These are phyloP conservation scores for Ellobius talpinus DNA, from an alignment of 2,113 vertebrate genomes.

Conservation along the genomic window DNA sequence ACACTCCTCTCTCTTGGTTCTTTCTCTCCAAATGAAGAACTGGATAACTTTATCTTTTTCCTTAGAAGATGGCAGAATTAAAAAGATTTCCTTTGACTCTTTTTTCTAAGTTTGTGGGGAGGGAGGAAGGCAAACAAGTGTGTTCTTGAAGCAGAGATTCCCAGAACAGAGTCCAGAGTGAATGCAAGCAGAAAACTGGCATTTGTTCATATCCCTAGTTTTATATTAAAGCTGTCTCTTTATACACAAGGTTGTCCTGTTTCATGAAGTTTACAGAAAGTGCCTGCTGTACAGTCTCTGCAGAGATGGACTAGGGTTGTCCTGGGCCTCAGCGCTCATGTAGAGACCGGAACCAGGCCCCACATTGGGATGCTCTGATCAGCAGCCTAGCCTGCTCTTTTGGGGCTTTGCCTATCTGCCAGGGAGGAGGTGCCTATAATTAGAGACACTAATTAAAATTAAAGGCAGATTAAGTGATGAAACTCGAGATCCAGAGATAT, in stretches of 20 bases:
- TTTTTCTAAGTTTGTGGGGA: neutral
- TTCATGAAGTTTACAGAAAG: neutral
- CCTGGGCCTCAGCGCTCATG: neutral
- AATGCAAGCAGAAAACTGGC: neutral
- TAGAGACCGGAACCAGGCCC: accelerated
- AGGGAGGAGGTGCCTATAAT: neutral
- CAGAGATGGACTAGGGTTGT: neutral
- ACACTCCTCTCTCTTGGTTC: neutral
- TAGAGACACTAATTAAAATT: constrained; percentile 19
- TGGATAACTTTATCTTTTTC: neutral
- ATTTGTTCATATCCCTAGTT: neutral
- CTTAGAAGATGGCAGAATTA: neutral
- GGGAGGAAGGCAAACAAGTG: neutral
- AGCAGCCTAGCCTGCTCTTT: neutral
- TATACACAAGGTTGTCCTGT: neutral
- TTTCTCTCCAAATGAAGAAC: neutral
- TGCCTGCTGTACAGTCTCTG: neutral
- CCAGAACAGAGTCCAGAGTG: neutral
- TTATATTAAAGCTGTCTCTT: neutral
- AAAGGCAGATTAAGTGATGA: constrained; percentile 24
- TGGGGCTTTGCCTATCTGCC: neutral
- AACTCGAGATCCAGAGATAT: constrained; percentile 17
- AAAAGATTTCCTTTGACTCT: neutral
- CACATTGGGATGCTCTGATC: no score
- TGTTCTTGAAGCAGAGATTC: neutral